A percentile compares a stretch with the other conserved stretches of the same genome.
Evolutionary conservation across 2,888 invertebrate species (phyloP).

Genomic region (Drosophila algonquin): DNA sequence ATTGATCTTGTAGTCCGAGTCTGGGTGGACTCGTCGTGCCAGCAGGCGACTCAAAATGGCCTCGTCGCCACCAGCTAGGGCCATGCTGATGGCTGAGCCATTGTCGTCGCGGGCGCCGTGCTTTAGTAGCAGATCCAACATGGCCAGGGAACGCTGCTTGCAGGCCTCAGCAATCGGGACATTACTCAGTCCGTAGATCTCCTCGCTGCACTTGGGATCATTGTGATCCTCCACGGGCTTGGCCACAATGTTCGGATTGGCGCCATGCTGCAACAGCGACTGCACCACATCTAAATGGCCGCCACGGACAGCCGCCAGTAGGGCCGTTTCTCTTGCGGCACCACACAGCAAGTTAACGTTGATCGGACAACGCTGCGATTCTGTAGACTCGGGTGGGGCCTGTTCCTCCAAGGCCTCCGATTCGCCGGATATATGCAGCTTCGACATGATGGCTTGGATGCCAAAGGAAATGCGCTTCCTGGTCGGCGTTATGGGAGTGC

Average conservation of each 20-base stretch:
- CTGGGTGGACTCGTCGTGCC: slow-evolving; percentile 94
- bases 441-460: slow-evolving; percentile 94
- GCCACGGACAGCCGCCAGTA: slow-evolving; percentile 92
- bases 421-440: slow-evolving; percentile 88
- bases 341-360: slow-evolving; percentile 90
- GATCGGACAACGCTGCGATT: slow-evolving; percentile 87
- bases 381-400: slow-evolving; percentile 53
- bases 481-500: slow-evolving; percentile 84
- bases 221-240: slow-evolving; percentile 84
- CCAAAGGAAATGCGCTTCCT: slow-evolving; percentile 92
- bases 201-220: slow-evolving; percentile 83
- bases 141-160: slow-evolving; percentile 82
- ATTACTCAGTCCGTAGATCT: slow-evolving; percentile 84
- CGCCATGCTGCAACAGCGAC: slow-evolving; percentile 90
- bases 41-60: slow-evolving; percentile 91
- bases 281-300: slow-evolving; percentile 89
- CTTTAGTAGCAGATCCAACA: slow-evolving; percentile 83
- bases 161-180: slow-evolving; percentile 83
- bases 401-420: slow-evolving; percentile 83
- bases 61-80: slow-evolving; percentile 90
- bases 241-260: slow-evolving; percentile 90
- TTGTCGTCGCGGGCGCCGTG: slow-evolving; percentile 94
- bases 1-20: slow-evolving; percentile 96
- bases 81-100: slow-evolving; percentile 91
- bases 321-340: slow-evolving; percentile 91